Evolutionary conservation across 2,888 invertebrate species (phyloP).

Genomic region (Nephrotoma guestfalica): DNA sequence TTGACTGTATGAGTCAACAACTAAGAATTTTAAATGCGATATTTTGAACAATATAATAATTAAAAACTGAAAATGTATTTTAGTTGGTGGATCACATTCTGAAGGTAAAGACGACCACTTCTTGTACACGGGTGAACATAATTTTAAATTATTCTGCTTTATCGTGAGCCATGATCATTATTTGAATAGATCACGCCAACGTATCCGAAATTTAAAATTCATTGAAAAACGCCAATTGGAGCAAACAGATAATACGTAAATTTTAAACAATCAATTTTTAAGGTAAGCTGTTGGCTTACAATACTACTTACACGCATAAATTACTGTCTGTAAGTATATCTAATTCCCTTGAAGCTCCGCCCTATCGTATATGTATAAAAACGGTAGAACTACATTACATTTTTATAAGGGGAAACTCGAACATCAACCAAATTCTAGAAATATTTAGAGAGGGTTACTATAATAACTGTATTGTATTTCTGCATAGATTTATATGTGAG

Average conservation of each 20-base stretch:
- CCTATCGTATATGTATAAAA: neutral
- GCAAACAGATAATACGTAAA: neutral
- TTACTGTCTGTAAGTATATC: neutral
- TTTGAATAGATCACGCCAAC: too few species aligned
- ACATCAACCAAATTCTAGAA: neutral
- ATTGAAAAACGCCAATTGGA: neutral
- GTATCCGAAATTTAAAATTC: too few species aligned
- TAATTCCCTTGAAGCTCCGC: neutral
- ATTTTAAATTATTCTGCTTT: too few species aligned
- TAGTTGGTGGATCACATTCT: too few species aligned
- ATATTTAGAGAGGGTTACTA: neutral
- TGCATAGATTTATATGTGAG: neutral
- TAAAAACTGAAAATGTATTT: too few species aligned
- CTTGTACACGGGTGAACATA: too few species aligned
- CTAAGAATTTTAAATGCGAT: too few species aligned
- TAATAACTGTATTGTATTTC: neutral
- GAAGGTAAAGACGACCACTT: too few species aligned
- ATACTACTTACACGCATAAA: neutral
- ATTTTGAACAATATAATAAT: too few species aligned
- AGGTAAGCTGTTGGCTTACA: neutral
- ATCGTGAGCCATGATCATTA: too few species aligned
- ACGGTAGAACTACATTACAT: neutral
- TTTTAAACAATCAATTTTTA: neutral
- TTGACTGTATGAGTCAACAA: too few species aligned
- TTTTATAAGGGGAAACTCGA: neutral